Evolutionary conservation across 2,888 invertebrate genomes (phyloP).

Genomic region (Trichacis sp.): DNA sequence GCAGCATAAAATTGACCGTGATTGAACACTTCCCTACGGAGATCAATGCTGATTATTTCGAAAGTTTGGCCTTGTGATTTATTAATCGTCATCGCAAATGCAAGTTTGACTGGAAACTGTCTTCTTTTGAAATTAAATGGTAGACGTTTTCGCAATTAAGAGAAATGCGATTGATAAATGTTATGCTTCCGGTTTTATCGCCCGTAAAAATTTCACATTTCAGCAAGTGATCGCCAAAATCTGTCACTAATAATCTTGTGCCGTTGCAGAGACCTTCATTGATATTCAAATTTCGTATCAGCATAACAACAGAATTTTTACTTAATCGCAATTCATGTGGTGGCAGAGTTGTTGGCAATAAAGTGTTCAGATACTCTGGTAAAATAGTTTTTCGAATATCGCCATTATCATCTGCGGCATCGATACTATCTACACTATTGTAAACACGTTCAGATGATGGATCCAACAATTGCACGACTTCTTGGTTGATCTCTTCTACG

Average conservation of each 20-base stretch:
- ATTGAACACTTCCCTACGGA: too few relatives aligned
- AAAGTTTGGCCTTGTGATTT: too few relatives aligned
- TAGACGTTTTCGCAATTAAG: too few relatives aligned
- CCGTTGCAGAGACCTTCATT: conserved; percentile 43
- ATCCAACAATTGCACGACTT: conserved; percentile 11
- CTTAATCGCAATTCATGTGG: conserved; percentile 36
- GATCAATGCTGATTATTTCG: too few relatives aligned
- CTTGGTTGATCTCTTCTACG: conserved; percentile 2
- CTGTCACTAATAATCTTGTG: conserved; percentile 15
- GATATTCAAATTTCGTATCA: conserved; percentile 30
- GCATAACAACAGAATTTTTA: too few relatives aligned
- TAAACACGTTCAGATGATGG: conserved; percentile 22
- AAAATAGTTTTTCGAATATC: too few relatives aligned
- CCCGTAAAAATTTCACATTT: too few relatives aligned
- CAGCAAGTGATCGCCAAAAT: too few relatives aligned
- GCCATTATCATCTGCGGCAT: conserved; percentile 17
- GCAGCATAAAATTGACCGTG: too few relatives aligned
- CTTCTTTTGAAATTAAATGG: too few relatives aligned
- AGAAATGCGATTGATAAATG: too few relatives aligned
- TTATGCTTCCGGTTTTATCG: too few relatives aligned
- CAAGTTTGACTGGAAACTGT: conserved; percentile 1
- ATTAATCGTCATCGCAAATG: background rate
- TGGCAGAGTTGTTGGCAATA: conserved; percentile 26
- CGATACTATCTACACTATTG: conserved; percentile 32
- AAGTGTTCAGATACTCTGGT: conserved; percentile 36